Conservation (phyloP, 2,888 invertebrate genomes). For the Tribolium freemani region DNA sequence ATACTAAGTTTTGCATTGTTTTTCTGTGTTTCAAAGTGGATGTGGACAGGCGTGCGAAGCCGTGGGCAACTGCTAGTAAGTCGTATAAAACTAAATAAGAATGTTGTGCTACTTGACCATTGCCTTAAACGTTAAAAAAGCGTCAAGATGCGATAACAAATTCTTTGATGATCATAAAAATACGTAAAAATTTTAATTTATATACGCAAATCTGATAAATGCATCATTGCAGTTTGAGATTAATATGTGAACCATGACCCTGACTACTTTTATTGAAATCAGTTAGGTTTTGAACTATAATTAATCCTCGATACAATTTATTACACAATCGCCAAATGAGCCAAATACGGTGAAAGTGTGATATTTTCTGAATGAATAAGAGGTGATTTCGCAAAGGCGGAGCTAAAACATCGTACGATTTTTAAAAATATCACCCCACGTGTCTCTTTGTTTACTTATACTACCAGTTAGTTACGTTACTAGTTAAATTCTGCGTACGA, state of each 20-base stretch:
- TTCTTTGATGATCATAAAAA: neutral
- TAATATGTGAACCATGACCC: neutral
- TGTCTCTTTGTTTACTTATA: neutral
- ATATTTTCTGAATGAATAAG: neutral
- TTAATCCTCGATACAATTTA: neutral
- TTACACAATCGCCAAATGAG: neutral
- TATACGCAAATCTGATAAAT: neutral
- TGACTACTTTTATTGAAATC: neutral
- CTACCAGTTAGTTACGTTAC: neutral
- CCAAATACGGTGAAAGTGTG: neutral
- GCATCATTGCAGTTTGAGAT: neutral
- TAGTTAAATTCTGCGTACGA: neutral
- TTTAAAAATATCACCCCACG: neutral
- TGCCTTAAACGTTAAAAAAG: too few relatives aligned
- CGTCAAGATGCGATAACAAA: too few relatives aligned
- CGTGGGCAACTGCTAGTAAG: too few relatives aligned
- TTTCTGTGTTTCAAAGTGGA: too few relatives aligned
- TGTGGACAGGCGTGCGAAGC: too few relatives aligned
- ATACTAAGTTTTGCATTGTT: too few relatives aligned
- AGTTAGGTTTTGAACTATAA: neutral
- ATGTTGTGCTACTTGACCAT: too few relatives aligned
- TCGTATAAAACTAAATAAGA: too few relatives aligned
- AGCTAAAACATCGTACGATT: neutral
- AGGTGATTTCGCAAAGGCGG: neutral
- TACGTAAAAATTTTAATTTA: neutral